A percentile compares a stretch with the other conserved stretches of the same genome.
Conservation (phyloP, 2,113 vertebrate genomes). For the Carassius carassius region DNA sequence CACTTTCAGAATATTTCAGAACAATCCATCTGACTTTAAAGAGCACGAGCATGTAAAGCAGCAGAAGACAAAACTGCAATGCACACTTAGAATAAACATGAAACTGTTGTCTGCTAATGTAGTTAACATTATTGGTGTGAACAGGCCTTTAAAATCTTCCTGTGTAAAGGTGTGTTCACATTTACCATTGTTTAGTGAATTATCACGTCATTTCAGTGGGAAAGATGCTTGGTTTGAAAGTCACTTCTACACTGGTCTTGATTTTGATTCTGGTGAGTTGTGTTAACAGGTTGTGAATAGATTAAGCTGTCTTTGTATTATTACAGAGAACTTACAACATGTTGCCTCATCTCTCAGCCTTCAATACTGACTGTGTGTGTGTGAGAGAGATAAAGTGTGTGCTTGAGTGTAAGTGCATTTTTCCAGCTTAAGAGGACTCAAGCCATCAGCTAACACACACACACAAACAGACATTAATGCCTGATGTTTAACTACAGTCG, state of each 20-base stretch:
- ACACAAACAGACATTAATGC: slow-evolving; percentile 39
- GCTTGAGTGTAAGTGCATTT: slow-evolving; percentile 39
- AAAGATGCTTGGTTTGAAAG: neutral
- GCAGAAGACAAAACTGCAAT: neutral
- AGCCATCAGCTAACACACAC: slow-evolving; percentile 42
- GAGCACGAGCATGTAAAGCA: neutral
- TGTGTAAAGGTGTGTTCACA: neutral
- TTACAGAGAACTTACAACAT: slow-evolving; percentile 55
- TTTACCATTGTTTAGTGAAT: neutral
- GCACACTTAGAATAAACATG: neutral
- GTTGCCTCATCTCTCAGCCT: slow-evolving; percentile 51
- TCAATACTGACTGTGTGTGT: slow-evolving; percentile 10
- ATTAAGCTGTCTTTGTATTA: slow-evolving; percentile 82
- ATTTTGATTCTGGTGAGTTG: slow-evolving; percentile 78
- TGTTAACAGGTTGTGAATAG: neutral
- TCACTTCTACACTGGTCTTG: slow-evolving; percentile 67
- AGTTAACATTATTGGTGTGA: neutral
- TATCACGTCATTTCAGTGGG: neutral
- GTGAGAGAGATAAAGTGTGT: slow-evolving; percentile 2
- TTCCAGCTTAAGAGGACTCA: slow-evolving; percentile 48
- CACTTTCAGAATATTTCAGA: neutral
- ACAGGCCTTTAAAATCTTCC: neutral
- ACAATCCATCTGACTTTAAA: no score
- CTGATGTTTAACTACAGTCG: slow-evolving; percentile 49
- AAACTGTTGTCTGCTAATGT: no score